phyloP scores from a whole-genome alignment of 2,888 invertebrate species.

The Chelonus formosanus region DNA sequence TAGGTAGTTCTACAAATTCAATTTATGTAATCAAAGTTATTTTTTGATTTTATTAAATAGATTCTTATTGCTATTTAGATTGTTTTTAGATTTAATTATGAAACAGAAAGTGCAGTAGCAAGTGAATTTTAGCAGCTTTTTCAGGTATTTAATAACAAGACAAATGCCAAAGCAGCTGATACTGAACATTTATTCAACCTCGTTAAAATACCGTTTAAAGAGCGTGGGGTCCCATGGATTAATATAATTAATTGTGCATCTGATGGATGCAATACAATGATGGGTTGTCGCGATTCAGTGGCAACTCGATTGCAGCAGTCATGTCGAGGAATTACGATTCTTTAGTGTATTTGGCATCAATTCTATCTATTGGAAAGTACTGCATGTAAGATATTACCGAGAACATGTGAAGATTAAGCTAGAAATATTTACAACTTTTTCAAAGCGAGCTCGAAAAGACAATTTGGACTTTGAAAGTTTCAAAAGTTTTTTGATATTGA shows the following conservation, averaged over 20 bases:
- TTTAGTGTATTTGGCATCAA: slow-evolving; percentile 38
- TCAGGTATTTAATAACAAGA: too few relatives aligned
- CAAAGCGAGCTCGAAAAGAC: slow-evolving; percentile 43
- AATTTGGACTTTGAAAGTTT: slow-evolving; percentile 37
- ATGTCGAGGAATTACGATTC: not conserved
- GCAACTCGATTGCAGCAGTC: not conserved
- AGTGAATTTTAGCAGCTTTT: too few relatives aligned
- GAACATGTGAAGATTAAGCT: slow-evolving; percentile 48
- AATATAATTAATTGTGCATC: too few relatives aligned
- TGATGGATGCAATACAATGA: not conserved
- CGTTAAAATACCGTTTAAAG: too few relatives aligned
- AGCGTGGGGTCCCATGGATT: too few relatives aligned
- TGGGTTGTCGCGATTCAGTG: not conserved
- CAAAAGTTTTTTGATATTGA: slow-evolving; percentile 44
- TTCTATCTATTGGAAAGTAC: slow-evolving; percentile 51
- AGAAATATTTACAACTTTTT: slow-evolving; percentile 48
- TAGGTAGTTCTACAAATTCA: slow-evolving; percentile 30
- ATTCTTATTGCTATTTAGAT: not conserved
- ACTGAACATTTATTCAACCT: too few relatives aligned
- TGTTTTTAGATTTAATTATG: not conserved
- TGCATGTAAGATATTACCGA: slow-evolving; percentile 50
- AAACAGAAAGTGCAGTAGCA: too few relatives aligned
- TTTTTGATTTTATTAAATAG: not conserved
- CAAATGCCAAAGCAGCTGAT: too few relatives aligned
- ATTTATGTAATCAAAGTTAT: not conserved